Evolutionary conservation across 1,140 invertebrate genomes (phyloP), one percentile per base, ranked within the genome.

Genomic region (Parapsyche elsis): DNA sequence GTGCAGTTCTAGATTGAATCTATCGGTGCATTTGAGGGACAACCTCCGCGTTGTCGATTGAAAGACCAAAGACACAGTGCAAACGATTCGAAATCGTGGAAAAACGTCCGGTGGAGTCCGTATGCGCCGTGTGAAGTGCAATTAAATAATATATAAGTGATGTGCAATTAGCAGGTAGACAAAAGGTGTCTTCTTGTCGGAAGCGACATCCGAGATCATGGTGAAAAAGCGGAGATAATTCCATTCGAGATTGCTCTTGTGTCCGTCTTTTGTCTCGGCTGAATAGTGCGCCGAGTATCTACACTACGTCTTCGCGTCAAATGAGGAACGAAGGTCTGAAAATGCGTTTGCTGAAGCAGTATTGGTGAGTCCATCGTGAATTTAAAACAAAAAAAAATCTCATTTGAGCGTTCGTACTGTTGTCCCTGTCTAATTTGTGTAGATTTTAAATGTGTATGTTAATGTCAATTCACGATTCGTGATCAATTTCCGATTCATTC

Each of bases 301-400:
- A 16, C 53, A 5, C 16, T 59, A 10, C 16, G 53, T 21, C 23
- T 9, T 10, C 64, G 24, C 10, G 23, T 26, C 9, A 26, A 30
- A 78, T 64, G 38, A 70, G 14, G 74, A 76, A 59, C 73, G 73
- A 76, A 76, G 53, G 73, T 16, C 59, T 76, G 73, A 82, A 84
- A 71, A 87, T 87, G 86, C 84, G 85, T 79, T 84, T 87, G 53
- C 81, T 87, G 44, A 86, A 87, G 79, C 84, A 85, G 82, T 86
- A 87, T 80, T 87, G 86, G 86, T 87, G 81, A 84, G 82, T 73
- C n/a, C n/a, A n/a, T n/a, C n/a, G n/a, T n/a, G n/a, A n/a, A n/a
- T n/a, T n/a, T n/a, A n/a, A n/a, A n/a, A n/a, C n/a, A n/a, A n/a
- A n/a, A n/a, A n/a, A n/a, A n/a, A n/a, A n/a, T n/a, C n/a, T n/a